Conservation (phyloP, 2,113 vertebrate species). For the Dunckerocampus dactyliophorus region DNA sequence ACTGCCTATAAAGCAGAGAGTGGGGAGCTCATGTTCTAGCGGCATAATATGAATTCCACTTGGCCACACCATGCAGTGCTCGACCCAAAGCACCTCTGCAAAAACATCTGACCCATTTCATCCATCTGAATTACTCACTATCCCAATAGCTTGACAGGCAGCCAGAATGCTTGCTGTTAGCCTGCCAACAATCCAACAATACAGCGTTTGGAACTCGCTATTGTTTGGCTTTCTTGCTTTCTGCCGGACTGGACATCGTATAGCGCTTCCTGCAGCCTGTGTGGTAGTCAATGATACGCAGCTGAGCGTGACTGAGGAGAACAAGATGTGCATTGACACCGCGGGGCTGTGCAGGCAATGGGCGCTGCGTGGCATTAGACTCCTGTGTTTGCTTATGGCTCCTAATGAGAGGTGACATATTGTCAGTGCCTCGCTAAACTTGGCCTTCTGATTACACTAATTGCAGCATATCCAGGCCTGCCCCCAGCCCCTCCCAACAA, state of each 20-base stretch:
- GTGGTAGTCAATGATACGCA: conserved; percentile 62
- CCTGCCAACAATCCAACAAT: conserved; percentile 34
- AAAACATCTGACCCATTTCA: conserved; percentile 36
- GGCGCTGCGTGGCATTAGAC: conserved; percentile 66
- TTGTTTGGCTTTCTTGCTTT: conserved; percentile 25
- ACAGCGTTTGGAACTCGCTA: conserved; percentile 12
- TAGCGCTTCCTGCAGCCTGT: conserved; percentile 41
- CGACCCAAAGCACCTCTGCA: conserved; percentile 19
- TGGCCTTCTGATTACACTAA: conserved; percentile 75
- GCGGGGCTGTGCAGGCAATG: conserved; percentile 55
- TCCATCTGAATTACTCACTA: conserved; percentile 35
- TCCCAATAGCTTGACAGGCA: conserved; percentile 20
- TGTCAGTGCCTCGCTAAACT: conserved; percentile 73
- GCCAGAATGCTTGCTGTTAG: conserved; percentile 13
- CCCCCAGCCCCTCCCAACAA: conserved; percentile 7
- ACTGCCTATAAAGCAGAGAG: background rate
- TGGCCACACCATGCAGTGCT: background rate
- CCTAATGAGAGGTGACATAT: conserved; percentile 77
- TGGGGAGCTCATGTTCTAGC: background rate
- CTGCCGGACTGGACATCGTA: conserved; percentile 37
- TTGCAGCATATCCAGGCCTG: conserved; percentile 61
- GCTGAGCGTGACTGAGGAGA: conserved; percentile 47
- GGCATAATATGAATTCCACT: conserved; percentile 14
- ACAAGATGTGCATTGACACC: conserved; percentile 67
- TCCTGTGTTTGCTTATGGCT: conserved; percentile 63